These are phyloP conservation scores for Silurus glanis DNA, from an alignment of 2,113 vertebrate genomes.

Conservation along the genomic window DNA sequence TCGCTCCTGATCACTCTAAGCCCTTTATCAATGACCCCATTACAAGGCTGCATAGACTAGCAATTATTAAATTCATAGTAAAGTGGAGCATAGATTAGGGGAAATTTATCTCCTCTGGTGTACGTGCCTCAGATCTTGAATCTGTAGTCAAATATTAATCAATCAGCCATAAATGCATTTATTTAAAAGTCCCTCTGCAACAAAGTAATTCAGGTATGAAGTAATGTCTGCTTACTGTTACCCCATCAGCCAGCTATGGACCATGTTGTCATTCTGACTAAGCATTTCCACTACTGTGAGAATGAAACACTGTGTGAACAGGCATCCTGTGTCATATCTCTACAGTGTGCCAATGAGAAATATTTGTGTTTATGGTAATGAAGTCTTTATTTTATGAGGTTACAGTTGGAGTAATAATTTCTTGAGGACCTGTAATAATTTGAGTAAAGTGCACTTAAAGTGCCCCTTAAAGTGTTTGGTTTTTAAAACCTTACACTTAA, in stretches of 20 bases:
- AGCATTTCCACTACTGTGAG: constrained; percentile 41
- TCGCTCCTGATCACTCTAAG: background rate
- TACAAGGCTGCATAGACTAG: constrained; percentile 11
- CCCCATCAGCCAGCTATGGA: constrained; percentile 29
- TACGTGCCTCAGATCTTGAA: constrained; percentile 14
- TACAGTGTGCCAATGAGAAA: constrained; percentile 34
- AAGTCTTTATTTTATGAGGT: constrained; percentile 30
- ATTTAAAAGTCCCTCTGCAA: constrained; percentile 39
- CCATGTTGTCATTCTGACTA: constrained; percentile 43
- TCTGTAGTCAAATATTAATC: constrained; percentile 54
- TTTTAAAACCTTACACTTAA: constrained; percentile 36
- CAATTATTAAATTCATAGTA: constrained; percentile 29
- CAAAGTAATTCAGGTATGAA: constrained; percentile 45
- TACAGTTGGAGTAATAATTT: constrained; percentile 7
- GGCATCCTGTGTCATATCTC: constrained; percentile 41
- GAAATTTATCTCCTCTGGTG: constrained; percentile 38
- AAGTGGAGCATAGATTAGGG: background rate
- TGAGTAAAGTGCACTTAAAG: constrained; percentile 4
- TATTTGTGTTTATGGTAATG: constrained; percentile 37
- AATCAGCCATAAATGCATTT: constrained; percentile 33
- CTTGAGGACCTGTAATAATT: constrained; percentile 6
- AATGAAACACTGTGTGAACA: constrained; percentile 31
- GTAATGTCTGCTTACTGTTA: constrained; percentile 42
- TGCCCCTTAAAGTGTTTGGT: constrained; percentile 6
- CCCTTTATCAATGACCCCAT: constrained; percentile 27